Conservation (phyloP, 2,888 invertebrate species). For the Notocelia uddmanniana region DNA sequence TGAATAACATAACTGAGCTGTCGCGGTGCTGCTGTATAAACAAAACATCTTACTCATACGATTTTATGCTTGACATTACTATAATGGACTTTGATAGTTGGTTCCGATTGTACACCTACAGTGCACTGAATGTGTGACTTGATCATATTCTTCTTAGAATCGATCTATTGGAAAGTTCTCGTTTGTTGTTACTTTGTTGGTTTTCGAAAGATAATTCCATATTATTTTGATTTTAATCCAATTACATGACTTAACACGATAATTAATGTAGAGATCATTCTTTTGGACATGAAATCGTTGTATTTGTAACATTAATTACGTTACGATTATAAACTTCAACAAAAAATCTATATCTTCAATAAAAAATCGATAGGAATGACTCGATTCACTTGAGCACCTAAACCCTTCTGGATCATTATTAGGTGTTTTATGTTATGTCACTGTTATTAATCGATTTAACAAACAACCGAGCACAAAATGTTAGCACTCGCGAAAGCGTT, state of each 20-base stretch:
- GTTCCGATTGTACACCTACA: too few relatives aligned
- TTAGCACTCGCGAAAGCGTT: slow-evolving; percentile 53
- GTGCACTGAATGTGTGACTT: too few relatives aligned
- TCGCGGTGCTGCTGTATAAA: slow-evolving; percentile 25
- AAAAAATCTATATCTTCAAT: too few relatives aligned
- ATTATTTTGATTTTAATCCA: neutral
- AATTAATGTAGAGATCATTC: neutral
- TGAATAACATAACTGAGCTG: slow-evolving; percentile 38
- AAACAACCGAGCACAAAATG: slow-evolving; percentile 48
- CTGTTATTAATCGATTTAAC: slow-evolving; percentile 8
- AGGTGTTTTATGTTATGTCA: neutral
- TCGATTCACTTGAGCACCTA: neutral
- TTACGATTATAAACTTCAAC: too few relatives aligned
- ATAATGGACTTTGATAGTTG: neutral
- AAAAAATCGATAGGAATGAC: neutral
- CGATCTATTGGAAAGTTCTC: too few relatives aligned
- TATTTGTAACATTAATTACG: too few relatives aligned
- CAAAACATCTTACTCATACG: slow-evolving; percentile 30
- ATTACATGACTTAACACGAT: neutral
- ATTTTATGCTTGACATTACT: neutral
- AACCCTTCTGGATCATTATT: neutral
- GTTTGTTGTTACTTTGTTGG: too few relatives aligned
- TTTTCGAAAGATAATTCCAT: neutral
- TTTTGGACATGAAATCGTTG: neutral
- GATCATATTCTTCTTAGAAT: too few relatives aligned